Evolutionary conservation across 2,888 invertebrate species (phyloP), one percentile per base, ranked within the genome.

Genomic region (Bugula neritina): DNA sequence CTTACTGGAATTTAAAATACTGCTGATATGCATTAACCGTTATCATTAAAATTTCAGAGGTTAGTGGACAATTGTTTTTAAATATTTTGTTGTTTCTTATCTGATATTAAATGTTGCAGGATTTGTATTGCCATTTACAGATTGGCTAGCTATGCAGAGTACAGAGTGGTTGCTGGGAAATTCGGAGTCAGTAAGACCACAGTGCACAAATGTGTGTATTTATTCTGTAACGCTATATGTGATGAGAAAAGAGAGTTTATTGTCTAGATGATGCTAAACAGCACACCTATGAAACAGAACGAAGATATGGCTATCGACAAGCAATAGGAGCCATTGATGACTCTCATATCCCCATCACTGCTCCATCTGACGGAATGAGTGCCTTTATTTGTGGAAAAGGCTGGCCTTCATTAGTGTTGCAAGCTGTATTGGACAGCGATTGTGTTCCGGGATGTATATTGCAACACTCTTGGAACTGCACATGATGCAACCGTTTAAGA

Each of bases 111-210:
- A n/a, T n/a, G n/a, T n/a, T n/a, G 23, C 25, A 55, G 55, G 25
- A 23, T 55, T 10, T 55, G 55, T 23, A 55, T 55, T 55, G 55
- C 55, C 3, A 10, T 55, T 5, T 55, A 17, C 25, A 55, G 23
- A 25, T 55, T 55, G 25, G 55, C 55, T 25, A 55, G 23, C 23
- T 55, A 23, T 55, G 55, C 55, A 55, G 55, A 55, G 23, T 55
- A 55, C 23, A n/a, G 13, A 5, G 23, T 17, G 25, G 55, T 55
- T 55, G 55, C 55, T n/a, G 23, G 3, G 3, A 25, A 17, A n/a
- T 55, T 55, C 25, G 55, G 55, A 3, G 55, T 55, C 10, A 25
- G 55, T 55, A 5, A 25, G 25, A 55, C 55, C 5, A 55, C 13
- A 5, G 25, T 55, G 23, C 55, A 55, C 23, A 17, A 23, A 5